Evolutionary conservation across 2,113 vertebrate genomes (phyloP).

Genomic region (Alouatta palliata): DNA sequence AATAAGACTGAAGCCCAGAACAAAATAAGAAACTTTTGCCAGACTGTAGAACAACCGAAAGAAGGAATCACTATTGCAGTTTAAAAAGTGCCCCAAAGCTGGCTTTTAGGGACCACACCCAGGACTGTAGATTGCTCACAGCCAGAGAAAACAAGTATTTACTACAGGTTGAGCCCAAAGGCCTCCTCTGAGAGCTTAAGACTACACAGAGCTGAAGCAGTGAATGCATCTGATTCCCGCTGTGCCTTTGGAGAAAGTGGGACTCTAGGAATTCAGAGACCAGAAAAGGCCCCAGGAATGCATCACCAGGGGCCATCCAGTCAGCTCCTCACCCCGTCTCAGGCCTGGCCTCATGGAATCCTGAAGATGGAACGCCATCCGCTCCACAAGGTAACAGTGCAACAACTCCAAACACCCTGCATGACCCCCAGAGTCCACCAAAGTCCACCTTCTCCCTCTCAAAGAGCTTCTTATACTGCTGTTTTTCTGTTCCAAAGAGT

Average conservation of each 20-base stretch:
- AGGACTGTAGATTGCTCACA: not conserved
- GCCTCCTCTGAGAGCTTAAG: not conserved
- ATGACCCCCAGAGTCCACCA: not conserved
- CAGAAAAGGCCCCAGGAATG: not conserved
- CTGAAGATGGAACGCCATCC: not conserved
- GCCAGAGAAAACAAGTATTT: not conserved
- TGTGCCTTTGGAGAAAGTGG: not conserved
- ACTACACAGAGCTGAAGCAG: no score
- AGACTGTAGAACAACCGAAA: not conserved
- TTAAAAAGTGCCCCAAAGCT: not conserved
- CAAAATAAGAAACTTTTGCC: conserved; percentile 7
- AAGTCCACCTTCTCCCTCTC: not conserved
- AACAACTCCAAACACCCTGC: not conserved
- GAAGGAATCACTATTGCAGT: not conserved
- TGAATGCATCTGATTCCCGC: not conserved
- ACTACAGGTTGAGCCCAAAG: not conserved
- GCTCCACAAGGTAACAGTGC: not conserved
- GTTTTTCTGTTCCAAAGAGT: not conserved
- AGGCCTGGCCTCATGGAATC: not conserved
- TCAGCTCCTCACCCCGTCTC: not conserved
- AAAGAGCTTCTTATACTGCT: not conserved
- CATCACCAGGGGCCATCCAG: not conserved
- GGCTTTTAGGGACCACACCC: conserved; percentile 20
- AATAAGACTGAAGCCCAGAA: not conserved
- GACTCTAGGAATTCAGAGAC: not conserved